Conservation (phyloP, 2,888 invertebrate species). For the Desoria tigrina region DNA sequence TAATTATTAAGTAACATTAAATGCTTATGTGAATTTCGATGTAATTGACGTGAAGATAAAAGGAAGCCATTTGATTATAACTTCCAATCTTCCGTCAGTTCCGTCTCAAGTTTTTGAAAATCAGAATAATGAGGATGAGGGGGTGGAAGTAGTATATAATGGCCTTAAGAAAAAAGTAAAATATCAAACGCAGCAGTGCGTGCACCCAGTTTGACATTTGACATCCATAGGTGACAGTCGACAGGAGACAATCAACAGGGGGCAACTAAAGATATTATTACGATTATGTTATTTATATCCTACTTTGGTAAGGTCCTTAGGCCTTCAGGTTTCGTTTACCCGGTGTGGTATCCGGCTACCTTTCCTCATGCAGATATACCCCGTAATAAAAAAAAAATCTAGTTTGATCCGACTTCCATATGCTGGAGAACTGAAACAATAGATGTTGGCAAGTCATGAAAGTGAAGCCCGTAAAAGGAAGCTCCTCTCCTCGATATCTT, state of each 20-base stretch:
- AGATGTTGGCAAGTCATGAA: slow-evolving; percentile 27
- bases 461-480: slow-evolving; percentile 25
- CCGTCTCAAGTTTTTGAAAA: neutral
- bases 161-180: slow-evolving; percentile 20
- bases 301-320: too few relatives aligned
- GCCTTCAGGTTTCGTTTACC: too few relatives aligned
- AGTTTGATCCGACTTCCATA: too few relatives aligned
- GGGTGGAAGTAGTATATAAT: neutral
- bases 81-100: too few relatives aligned
- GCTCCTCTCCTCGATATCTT: too few relatives aligned
- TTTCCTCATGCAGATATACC: too few relatives aligned
- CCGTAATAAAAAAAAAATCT: too few relatives aligned
- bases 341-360: too few relatives aligned
- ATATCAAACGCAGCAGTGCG: slow-evolving; percentile 44
- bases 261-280: too few relatives aligned
- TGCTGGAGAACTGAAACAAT: slow-evolving; percentile 8
- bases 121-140: neutral
- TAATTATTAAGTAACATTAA: slow-evolving; percentile 1
- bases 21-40: neutral
- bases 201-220: slow-evolving; percentile 30
- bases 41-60: neutral
- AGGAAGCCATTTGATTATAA: neutral
- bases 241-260: slow-evolving; percentile 1
- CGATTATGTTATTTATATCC: too few relatives aligned
- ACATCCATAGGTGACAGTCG: slow-evolving; percentile 20